Percentiles rank a stretch among this genome's conserved stretches.
These are phyloP conservation scores for Atopsyche davidsoni DNA, from an alignment of 1,140 invertebrate species.

Conservation along the genomic window DNA sequence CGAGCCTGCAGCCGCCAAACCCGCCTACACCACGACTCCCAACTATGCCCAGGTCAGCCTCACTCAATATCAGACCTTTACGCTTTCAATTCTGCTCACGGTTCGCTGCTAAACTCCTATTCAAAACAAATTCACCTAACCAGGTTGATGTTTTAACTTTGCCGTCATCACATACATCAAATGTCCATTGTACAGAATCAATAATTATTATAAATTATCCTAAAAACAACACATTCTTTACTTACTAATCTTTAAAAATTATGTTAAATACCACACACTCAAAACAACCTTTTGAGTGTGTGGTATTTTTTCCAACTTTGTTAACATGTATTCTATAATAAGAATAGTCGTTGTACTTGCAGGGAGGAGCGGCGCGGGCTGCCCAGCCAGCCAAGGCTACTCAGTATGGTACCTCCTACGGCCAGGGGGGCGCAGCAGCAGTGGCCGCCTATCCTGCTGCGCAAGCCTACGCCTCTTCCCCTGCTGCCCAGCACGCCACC, in stretches of 20 bases:
- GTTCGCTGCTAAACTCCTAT: no score
- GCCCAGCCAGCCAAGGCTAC: constrained; percentile 35
- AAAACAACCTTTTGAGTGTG: neutral
- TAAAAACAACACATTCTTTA: neutral
- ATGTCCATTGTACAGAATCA: no score
- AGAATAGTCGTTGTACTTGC: constrained; percentile 8
- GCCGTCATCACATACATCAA: no score
- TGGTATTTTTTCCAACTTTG: neutral
- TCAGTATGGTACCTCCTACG: constrained; percentile 41
- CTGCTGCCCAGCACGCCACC: constrained; percentile 38
- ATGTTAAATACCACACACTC: neutral
- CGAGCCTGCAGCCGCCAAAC: constrained; percentile 55
- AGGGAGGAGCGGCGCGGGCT: constrained; percentile 32
- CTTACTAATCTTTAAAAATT: neutral
- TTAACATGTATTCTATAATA: constrained; percentile 2
- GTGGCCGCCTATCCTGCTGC: constrained; percentile 36
- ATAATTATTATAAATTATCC: no score
- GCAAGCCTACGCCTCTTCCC: constrained; percentile 35
- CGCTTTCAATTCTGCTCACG: no score
- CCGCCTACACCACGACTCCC: constrained; percentile 59
- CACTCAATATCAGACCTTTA: neutral
- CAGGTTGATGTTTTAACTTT: no score
- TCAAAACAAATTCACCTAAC: no score
- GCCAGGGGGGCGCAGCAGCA: constrained; percentile 36
- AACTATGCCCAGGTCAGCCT: constrained; percentile 51